Evolutionary conservation across 1,140 invertebrate species (phyloP).

Genomic region (Calephelis virginiensis): DNA sequence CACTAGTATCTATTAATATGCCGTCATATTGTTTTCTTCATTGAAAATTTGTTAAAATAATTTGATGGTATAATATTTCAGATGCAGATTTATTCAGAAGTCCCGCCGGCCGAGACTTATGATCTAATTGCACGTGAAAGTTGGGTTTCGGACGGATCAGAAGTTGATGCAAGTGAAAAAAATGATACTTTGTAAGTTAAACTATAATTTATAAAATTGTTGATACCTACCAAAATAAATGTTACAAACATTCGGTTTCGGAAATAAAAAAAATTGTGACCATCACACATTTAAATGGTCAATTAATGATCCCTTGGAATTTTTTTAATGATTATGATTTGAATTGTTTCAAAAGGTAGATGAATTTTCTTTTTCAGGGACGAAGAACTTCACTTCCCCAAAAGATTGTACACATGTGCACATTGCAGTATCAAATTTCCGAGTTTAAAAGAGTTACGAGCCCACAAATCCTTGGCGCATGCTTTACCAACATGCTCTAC

Average conservation of each 20-base stretch:
- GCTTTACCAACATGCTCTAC: constrained; percentile 41
- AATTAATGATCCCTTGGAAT: too few relatives aligned
- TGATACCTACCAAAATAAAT: too few relatives aligned
- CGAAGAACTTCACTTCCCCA: constrained; percentile 46
- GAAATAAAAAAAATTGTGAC: too few relatives aligned
- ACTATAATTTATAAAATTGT: neutral
- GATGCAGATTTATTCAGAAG: constrained; percentile 79
- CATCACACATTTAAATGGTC: too few relatives aligned
- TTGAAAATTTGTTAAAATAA: constrained; percentile 27
- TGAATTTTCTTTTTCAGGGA: constrained; percentile 42
- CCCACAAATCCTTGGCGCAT: constrained; percentile 79
- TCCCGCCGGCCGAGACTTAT: constrained; percentile 81
- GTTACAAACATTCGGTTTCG: too few relatives aligned
- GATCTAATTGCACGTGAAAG: constrained; percentile 83
- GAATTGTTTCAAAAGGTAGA: too few relatives aligned
- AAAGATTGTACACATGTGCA: constrained; percentile 77
- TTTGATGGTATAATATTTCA: constrained; percentile 22
- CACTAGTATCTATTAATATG: neutral
- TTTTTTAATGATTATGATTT: too few relatives aligned
- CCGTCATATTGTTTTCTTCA: neutral
- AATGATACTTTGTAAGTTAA: constrained; percentile 60
- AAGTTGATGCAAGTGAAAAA: constrained; percentile 66
- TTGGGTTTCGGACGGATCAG: constrained; percentile 84
- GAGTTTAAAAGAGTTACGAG: constrained; percentile 82
- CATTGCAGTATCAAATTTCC: constrained; percentile 82